These are phyloP conservation scores for Oxytorus armatus DNA, from an alignment of 2,888 invertebrate genomes.

Conservation along the genomic window DNA sequence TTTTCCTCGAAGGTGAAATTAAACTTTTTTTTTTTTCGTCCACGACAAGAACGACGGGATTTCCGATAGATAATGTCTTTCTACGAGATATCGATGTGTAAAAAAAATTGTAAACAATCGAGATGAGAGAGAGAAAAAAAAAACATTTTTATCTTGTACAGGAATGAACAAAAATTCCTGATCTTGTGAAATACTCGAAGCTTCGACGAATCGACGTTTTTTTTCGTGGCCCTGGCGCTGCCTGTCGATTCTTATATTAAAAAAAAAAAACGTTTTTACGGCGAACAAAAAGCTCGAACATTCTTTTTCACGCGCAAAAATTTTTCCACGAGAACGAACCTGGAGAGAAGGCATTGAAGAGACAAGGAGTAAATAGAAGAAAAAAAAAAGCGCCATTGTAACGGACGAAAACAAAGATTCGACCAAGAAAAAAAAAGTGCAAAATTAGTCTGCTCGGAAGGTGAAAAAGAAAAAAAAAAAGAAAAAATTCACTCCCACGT, in stretches of 20 bases:
- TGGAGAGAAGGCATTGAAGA: slow-evolving; percentile 32
- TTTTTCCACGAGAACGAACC: slow-evolving; percentile 11
- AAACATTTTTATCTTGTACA: slow-evolving; percentile 42
- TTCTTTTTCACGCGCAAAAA: slow-evolving; percentile 12
- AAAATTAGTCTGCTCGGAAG: slow-evolving; percentile 18
- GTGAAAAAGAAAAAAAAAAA: slow-evolving; percentile 1
- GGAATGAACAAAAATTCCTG: slow-evolving; percentile 5
- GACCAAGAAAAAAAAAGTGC: not conserved
- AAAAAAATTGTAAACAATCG: slow-evolving; percentile 41
- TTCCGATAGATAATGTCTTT: slow-evolving; percentile 31
- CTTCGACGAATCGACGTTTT: slow-evolving; percentile 16
- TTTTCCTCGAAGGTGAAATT: not conserved
- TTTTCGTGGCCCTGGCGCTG: slow-evolving; percentile 1
- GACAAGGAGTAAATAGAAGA: slow-evolving; percentile 12
- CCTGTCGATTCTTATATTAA: no score
- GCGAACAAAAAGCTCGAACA: slow-evolving; percentile 4
- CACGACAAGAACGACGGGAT: slow-evolving; percentile 36
- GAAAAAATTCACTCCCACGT: no score
- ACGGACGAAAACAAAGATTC: not conserved
- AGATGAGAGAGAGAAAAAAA: slow-evolving; percentile 3
- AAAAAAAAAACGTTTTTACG: slow-evolving; percentile 38
- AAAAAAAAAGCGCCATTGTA: not conserved
- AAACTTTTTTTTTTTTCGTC: slow-evolving; percentile 34
- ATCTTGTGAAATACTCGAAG: slow-evolving; percentile 38
- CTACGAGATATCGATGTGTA: slow-evolving; percentile 40